Evolutionary conservation across 1,140 invertebrate genomes (phyloP), one percentile per base, ranked within the genome.

Genomic region (Globodera rostochiensis): DNA sequence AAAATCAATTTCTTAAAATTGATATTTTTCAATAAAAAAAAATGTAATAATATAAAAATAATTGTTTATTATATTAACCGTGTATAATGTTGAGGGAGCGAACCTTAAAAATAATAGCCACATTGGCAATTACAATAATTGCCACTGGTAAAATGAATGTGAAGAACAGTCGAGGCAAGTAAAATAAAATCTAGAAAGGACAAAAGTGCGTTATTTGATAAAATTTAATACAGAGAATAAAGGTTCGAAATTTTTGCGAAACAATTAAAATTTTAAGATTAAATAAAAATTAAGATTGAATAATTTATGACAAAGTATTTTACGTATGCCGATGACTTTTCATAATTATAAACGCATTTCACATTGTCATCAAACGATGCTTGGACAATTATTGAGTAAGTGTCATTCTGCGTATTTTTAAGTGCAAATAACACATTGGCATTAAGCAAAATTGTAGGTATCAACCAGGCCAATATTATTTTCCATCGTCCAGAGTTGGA

Each of bases 51-150:
- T 53, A 53, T 53, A 9, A 53, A 53, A 53, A 53, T 9, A 9
- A 7, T 7, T 53, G 50, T 53, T 21, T 46, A 67, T 0, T 45
- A 45, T 21, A 21, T 19, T 69, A 21, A 77, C 57, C 47, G 21
- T 77, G 57, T n/a, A 76, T 57, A 64, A 77, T 77, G 47, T 77
- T 19, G 13, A 60, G 49, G 13, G 75, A n/a, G 7, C 75, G 57
- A 4, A 77, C 47, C 15, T 77, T 77, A 25, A 67, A n/a, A 25
- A 77, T 13, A 46, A 77, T 67, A 64, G 75, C 47, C 60, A 60
- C 49, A 67, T 77, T 77, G 67, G 67, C 75, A 21, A 77, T 25
- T 53, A 77, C 60, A 9, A 77, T 57, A 21, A 67, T 57, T 49
- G 47, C 21, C 11, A 69, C n/a, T 15, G 67, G 67, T 8, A 69